Base-by-base conservation (phyloP, 1,140 invertebrate species). In the Drosophila persimilis region DNA sequence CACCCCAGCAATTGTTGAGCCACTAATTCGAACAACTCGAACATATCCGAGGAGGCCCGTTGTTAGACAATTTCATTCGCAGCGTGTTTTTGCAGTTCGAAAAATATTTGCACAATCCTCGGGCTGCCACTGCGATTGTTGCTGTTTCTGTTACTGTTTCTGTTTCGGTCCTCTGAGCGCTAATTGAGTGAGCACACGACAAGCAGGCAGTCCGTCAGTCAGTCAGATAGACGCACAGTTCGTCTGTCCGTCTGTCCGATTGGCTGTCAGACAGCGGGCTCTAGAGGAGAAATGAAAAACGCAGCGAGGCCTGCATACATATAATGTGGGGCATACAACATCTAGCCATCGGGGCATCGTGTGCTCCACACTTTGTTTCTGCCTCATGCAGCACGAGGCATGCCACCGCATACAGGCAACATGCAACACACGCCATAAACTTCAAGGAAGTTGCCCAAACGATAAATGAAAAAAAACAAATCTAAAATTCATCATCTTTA, bases 131-230 rank as follows among this genome's bases (percentile, higher is more conserved):
- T 63, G 62, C 54, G 7, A 31, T 41, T 41, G 64, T 53, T 73
- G 81, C 70, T 78, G 88, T 86, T 88, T 86, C 88, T 83, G 88
- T 86, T 88, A 88, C 88, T 83, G 88, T 86, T 86, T 86, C 81
- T 86, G 81, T 88, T 88, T 83, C 83, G 83, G 71, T 86, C 81
- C 81, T 88, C 81, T 85, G 83, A 70, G 31, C 69, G 66, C 66
- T 69, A 45, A 64, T 50, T 70, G 66, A 70, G 83, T 86, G 83
- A 86, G 83, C 83, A 86, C 83, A 86, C 83, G 83, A 85, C 83
- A 81, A 47, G 43, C 65, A 56, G 73, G 2, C 66, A 69, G 66
- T 15, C 65, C 41, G 48, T 54, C 43, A 50, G 69, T 1, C 45
- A 35, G 48, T 45, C 55, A 53, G 76, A n/a, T 62, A 60, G 77